Evolutionary conservation across 2,888 invertebrate genomes (phyloP), one percentile per base, ranked within the genome.

Genomic region (Caenorhabditis wallacei): DNA sequence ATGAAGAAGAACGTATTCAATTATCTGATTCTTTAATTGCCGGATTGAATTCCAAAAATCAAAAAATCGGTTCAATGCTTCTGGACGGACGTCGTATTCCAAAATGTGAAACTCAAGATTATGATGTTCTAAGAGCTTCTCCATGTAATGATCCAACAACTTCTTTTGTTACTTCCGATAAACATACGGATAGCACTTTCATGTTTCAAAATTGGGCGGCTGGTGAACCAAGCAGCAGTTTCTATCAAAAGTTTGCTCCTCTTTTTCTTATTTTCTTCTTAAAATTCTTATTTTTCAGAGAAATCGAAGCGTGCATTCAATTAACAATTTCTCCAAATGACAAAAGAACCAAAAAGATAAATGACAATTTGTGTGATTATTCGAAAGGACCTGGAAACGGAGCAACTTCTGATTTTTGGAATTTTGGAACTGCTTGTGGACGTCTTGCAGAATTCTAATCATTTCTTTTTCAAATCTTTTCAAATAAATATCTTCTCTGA

Each of bases 171-270:
- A 53, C 53, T 16, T 51, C 61, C 20, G 71, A 72, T 22, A 63
- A 61, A 11, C 71, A 72, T 30, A 72, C 71, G 1, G 71, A 72
- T 18, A 61, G 37, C 13, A 63, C 71, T 13, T 72, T 72, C 71
- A 72, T 72, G 71, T 22, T 53, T 18, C 37, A 63, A 51, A 51
- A 54, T 24, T 72, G 51, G 51, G 71, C 71, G 13, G 51, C 51
- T 18, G 61, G 61, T 5, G 71, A 72, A 40, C 71, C 71, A n/a
- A 54, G 71, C 18, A 37, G 22, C 10, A 51, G 61, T 4, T 51
- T 51, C 48, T 72, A 24, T 22, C 4, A 72, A 48, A n/a, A 61
- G 71, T 61, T 13, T 35, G 64, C 53, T 30, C 30, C 8, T 30
- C 30, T 30, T 30, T n/a, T n/a, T n/a, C n/a, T n/a, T n/a, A n/a